Evolutionary conservation across 2,888 invertebrate genomes (phyloP).

Genomic region (Ceriagrion tenellum): DNA sequence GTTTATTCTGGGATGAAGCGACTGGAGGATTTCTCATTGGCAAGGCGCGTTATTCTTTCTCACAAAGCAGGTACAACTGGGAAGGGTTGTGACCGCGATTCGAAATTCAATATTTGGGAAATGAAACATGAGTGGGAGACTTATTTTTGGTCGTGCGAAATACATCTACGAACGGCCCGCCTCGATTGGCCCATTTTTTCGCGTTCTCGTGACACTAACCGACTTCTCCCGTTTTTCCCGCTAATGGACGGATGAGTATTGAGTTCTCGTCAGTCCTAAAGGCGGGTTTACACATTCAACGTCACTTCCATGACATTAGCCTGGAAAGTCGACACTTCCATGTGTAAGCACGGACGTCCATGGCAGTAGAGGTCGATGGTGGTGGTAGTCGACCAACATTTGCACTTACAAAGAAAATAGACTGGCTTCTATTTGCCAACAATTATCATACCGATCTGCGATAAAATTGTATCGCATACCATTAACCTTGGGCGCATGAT

Average conservation of each 20-base stretch:
- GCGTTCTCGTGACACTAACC: neutral
- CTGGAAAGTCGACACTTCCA: too few species aligned
- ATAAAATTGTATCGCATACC: too few species aligned
- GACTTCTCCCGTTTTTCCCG: neutral
- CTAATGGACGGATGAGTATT: neutral
- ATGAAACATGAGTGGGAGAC: neutral
- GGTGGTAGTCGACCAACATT: too few species aligned
- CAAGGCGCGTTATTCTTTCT: neutral
- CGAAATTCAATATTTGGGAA: neutral
- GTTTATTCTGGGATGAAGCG: neutral
- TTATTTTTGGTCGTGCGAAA: neutral
- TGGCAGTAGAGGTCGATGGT: too few species aligned
- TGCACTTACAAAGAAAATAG: too few species aligned
- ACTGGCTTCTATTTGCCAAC: too few species aligned
- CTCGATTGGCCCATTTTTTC: neutral
- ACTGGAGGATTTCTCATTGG: neutral
- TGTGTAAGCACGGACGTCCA: too few species aligned
- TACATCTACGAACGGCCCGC: neutral
- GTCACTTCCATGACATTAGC: too few species aligned
- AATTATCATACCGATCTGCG: too few species aligned
- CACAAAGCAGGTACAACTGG: neutral
- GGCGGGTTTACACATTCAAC: too few species aligned
- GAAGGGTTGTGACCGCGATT: neutral
- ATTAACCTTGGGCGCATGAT: too few species aligned
- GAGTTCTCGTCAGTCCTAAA: neutral